These are phyloP conservation scores for Spongia lamella DNA, from an alignment of 37 sponge, comb jelly and placozoan species.

Conservation along the genomic window DNA sequence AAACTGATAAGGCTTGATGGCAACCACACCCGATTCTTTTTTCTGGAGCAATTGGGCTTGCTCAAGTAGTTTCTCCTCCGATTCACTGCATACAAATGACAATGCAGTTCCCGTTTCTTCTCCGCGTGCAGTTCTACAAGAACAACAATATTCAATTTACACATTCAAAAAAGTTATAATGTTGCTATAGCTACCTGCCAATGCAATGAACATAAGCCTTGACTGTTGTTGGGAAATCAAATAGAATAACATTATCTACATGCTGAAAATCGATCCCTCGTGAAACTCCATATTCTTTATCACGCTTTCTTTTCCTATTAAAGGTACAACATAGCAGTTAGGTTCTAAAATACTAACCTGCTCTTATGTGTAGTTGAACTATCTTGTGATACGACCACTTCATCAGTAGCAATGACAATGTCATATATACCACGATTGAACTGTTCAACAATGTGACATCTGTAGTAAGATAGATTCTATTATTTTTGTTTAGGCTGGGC, in stretches of 20 bases:
- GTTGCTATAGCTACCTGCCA: slow-evolving; percentile 67
- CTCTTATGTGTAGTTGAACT: slow-evolving; percentile 4
- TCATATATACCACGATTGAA: slow-evolving; percentile 97
- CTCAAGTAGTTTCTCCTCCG: slow-evolving; percentile 62
- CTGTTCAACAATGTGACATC: slow-evolving; percentile 85
- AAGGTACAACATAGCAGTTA: neutral
- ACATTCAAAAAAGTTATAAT: neutral
- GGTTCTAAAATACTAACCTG: neutral
- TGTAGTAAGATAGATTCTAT: slow-evolving; percentile 1
- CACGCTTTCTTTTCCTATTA: slow-evolving; percentile 57
- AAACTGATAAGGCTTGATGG: slow-evolving; percentile 76
- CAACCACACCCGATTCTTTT: slow-evolving; percentile 41
- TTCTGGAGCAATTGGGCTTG: slow-evolving; percentile 52
- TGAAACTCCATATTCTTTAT: slow-evolving; percentile 83
- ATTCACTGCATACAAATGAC: slow-evolving; percentile 71
- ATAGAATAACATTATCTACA: slow-evolving; percentile 90
- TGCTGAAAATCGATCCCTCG: slow-evolving; percentile 97
- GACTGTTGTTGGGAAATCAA: slow-evolving; percentile 89
- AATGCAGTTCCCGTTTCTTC: slow-evolving; percentile 77
- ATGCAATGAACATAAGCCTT: slow-evolving; percentile 93
- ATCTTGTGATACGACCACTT: slow-evolving; percentile 26
- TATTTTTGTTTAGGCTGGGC: neutral
- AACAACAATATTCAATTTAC: slow-evolving; percentile 47
- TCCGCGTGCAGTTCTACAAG: slow-evolving; percentile 90
- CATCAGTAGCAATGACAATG: slow-evolving; percentile 94